phyloP scores from a whole-genome alignment of 2,797 vertebrate genomes.

The Poeciliopsis turneri region DNA sequence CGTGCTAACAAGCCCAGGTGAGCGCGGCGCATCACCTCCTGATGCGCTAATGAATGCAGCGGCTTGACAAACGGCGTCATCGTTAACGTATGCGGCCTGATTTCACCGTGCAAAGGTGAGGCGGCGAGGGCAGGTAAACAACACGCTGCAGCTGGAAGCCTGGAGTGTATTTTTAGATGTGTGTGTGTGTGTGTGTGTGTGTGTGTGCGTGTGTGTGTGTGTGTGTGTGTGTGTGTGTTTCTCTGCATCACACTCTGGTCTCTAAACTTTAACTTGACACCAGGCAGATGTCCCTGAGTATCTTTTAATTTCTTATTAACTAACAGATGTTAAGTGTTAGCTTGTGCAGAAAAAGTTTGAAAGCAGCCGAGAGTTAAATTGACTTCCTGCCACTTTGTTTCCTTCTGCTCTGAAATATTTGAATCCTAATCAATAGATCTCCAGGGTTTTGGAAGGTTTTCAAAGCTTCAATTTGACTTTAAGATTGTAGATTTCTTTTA shows the following conservation, averaged over 20 bases:
- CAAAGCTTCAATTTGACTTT: background rate
- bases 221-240: constrained; percentile 5
- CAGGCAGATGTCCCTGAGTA: constrained; percentile 72
- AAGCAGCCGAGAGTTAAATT: constrained; percentile 28
- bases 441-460: background rate
- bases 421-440: background rate
- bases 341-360: constrained; percentile 44
- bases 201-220: background rate
- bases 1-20: constrained; percentile 88
- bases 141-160: constrained; percentile 63
- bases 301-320: constrained; percentile 54
- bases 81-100: constrained; percentile 91
- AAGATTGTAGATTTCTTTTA: background rate
- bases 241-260: constrained; percentile 56
- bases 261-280: constrained; percentile 70
- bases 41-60: constrained; percentile 90
- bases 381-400: constrained; percentile 1
- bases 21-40: constrained; percentile 76
- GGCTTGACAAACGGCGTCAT: constrained; percentile 86
- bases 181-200: constrained; percentile 2
- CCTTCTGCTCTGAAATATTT: too few species aligned
- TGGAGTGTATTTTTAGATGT: constrained; percentile 31
- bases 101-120: constrained; percentile 83
- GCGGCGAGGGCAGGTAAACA: constrained; percentile 75
- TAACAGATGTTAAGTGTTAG: constrained; percentile 62